Base-by-base conservation (phyloP, 2,113 vertebrate genomes). In the Ophthalmolycus amberensis region DNA sequence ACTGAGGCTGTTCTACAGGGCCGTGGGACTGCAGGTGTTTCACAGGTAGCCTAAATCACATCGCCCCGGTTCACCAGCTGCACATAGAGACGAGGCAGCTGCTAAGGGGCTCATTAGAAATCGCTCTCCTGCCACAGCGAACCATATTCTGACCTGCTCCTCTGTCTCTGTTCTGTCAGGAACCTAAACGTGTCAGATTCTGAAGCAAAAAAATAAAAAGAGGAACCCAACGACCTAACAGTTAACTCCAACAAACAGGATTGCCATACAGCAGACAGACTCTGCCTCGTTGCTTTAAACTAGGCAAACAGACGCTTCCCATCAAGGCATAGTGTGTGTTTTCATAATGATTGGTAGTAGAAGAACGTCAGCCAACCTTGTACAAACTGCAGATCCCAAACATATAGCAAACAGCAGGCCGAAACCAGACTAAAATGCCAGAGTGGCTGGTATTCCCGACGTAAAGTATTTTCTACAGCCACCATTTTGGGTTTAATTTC, bases 101-200 rank as follows among this genome's bases (percentile, higher is more conserved):
- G 88, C 86, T 34, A 1, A 80, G 84, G 83, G 88, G 90, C 71
- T 82, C 34, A 63, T 88, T 89, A 88, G 20, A 60, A 79, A 78
- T 73, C 67, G 48, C 75, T 69, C 70, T 20, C 32, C 76, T 56
- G 60, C 63, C 56, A 40, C 62, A 29, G 71, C 59, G 72, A 25
- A 29, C 65, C 27, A 20, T 16, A 60, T 52, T 67, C 75, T 67
- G 22, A 70, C 25, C 66, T 56, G 42, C 40, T 79, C 44, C 32
- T 27, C 42, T 79, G 74, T 65, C 84, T 87, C 64, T 38, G 38
- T 84, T 90, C 77, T 67, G 50, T 80, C 75, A 65, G 50, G 7
- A n/a, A 58, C 71, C 42, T 70, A 46, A 52, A 71, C 40, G 15
- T 22, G 34, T 56, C 68, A 27, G 9, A 85, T 37, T 44, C 34